Evolutionary conservation across 2,888 invertebrate species (phyloP), one percentile per base, ranked within the genome.

Genomic region (Blastobasis lacticolella): DNA sequence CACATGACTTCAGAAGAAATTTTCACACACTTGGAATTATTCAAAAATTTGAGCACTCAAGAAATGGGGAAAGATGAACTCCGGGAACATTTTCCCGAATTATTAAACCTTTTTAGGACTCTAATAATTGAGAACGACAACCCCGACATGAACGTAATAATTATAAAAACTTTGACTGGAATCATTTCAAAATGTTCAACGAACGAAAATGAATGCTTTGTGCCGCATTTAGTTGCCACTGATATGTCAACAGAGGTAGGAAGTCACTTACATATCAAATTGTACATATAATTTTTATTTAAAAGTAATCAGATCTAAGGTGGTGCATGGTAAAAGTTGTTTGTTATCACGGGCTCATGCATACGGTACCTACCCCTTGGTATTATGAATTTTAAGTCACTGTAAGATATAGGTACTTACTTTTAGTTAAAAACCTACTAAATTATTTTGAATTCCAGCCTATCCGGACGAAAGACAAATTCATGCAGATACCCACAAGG

Each of bases 1-100:
- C 66, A 73, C 51, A 81, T 86, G 81, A 79, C 81, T 23, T 61
- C 75, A 52, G 66, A 75, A 8, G 85, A 86, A 71, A 59, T 84
- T 49, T 66, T 75, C 44, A 64, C 62, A 50, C 71, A 82, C 66
- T 68, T 86, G 60, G 75, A 81, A 44, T 60, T 81, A 42, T 57
- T 86, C 40, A 54, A 68, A n/a, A 75, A 67, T 52, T 60, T 74
- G 49, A 79, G 79, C 53, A 67, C 56, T 36, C 57, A 59, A 7
- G 70, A 75, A 8, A 64, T 54, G 38, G 70, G 71, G 7, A 78
- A 71, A 66, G 54, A 49, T 10, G 80, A 80, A 61, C 56, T 85
- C 10, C 64, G 54, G 5, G 42, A 52, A 5, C 55, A 67, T 53
- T 62, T 84, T 10, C 73, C 75, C n/a, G 56, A 56, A n/a, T 47